phyloP scores from a whole-genome alignment of 1,140 invertebrate genomes.

The Papilio dardanus region DNA sequence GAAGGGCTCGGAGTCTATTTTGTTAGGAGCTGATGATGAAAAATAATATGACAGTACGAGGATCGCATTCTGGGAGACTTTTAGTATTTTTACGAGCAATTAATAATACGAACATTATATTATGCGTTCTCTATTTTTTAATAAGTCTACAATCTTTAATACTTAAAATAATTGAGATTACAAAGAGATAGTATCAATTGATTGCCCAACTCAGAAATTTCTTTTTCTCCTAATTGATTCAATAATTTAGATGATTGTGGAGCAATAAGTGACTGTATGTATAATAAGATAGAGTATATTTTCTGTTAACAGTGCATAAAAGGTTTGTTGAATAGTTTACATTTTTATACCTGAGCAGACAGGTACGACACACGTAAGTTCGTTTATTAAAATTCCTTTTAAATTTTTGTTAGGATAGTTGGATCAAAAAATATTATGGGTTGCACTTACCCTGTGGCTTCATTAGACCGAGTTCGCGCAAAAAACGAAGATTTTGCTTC shows the following conservation, averaged over 20 bases:
- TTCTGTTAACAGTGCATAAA: not conserved
- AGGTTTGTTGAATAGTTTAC: constrained; percentile 1
- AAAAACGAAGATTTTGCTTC: too few species aligned
- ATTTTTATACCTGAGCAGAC: not conserved
- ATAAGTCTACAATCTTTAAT: not conserved
- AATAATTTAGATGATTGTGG: not conserved
- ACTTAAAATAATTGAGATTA: not conserved
- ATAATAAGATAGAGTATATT: not conserved
- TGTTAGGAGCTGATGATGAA: too few species aligned
- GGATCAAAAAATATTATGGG: too few species aligned
- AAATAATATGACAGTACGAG: too few species aligned
- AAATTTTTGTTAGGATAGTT: not conserved
- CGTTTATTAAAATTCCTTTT: not conserved
- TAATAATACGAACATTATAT: too few species aligned
- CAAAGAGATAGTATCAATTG: not conserved
- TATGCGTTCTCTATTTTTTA: not conserved
- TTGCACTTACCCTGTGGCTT: too few species aligned
- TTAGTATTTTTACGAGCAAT: not conserved
- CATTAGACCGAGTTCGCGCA: too few species aligned
- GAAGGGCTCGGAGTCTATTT: too few species aligned
- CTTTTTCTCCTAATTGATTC: not conserved
- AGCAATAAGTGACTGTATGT: not conserved
- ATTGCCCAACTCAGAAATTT: not conserved
- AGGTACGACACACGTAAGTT: not conserved
- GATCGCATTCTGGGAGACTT: not conserved